Evolutionary conservation across 1,140 invertebrate species (phyloP), one percentile per base, ranked within the genome.

Genomic region (Rhynchophorus ferrugineus): DNA sequence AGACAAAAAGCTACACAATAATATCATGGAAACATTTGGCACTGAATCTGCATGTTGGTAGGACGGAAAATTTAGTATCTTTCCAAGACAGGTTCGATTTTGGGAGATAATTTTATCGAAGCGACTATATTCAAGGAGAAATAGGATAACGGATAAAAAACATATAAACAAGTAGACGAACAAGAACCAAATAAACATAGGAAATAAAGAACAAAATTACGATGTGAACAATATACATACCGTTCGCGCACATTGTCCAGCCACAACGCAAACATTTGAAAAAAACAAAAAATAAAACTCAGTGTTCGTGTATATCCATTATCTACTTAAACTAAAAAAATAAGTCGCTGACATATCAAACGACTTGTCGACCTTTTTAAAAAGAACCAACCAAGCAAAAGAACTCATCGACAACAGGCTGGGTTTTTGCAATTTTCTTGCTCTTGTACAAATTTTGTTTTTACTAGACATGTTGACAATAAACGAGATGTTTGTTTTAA

Each of bases 191-290:
- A 51, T 22, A 57, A 52, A 24, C 13, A n/a, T 13, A 14, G 21
- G 13, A 24, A 51, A 43, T 22, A 29, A 48, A 19, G 19, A 16
- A 52, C 13, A 43, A 35, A 54, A 57, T 57, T 57, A 56, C 54
- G 48, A 54, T 60, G 55, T 62, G 21, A 60, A 61, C 59, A 64
- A 67, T 68, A 68, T 68, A 68, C 66, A 66, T 68, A 68, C 66
- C 66, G 65, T 67, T 65, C 63, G 66, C 63, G 62, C 62, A 67
- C 45, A 55, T 55, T 61, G 58, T 68, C 65, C 66, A 68, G 61
- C 61, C 62, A 54, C 47, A 67, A 68, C 62, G 66, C 62, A 68
- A 68, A 64, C 61, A 67, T 60, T 68, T 60, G 62, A 67, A 64
- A 55, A 44, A 54, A 66, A 67, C 54, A 65, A 6, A 66, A 61